These are phyloP conservation scores for Eretmocerus hayati DNA, from an alignment of 2,888 invertebrate genomes.

Conservation along the genomic window DNA sequence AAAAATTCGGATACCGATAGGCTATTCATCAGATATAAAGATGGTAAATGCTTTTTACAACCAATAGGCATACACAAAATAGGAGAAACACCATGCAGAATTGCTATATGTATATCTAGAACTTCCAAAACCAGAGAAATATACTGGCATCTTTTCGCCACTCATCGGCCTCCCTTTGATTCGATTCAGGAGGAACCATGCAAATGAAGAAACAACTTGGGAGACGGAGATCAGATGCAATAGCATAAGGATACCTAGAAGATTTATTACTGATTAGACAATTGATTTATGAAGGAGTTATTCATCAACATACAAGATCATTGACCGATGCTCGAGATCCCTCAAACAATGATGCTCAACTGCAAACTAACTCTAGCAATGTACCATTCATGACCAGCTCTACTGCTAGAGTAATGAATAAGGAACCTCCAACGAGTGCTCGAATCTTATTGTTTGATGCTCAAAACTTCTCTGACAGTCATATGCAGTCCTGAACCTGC, in stretches of 20 bases:
- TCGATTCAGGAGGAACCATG: constrained; percentile 14
- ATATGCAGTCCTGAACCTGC: too few relatives aligned
- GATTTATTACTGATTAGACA: constrained; percentile 6
- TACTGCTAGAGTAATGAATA: neutral
- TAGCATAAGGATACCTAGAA: constrained; percentile 14
- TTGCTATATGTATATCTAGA: constrained; percentile 12
- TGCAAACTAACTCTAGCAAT: too few relatives aligned
- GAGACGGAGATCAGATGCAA: constrained; percentile 12
- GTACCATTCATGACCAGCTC: too few relatives aligned
- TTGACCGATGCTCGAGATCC: too few relatives aligned
- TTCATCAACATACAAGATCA: too few relatives aligned
- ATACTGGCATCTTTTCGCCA: constrained; percentile 17
- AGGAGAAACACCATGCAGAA: constrained; percentile 7
- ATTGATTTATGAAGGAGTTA: constrained; percentile 6
- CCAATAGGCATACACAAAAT: constrained; percentile 17
- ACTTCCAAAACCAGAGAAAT: constrained; percentile 9
- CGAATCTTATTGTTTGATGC: neutral
- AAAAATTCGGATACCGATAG: neutral
- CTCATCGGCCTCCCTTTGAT: constrained; percentile 12
- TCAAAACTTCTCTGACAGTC: too few relatives aligned
- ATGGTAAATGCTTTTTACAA: constrained; percentile 11
- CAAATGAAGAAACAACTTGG: constrained; percentile 14
- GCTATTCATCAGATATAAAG: constrained; percentile 13
- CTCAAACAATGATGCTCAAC: too few relatives aligned
- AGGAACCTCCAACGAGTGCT: neutral